phyloP scores from a whole-genome alignment of 2,113 vertebrate genomes.

The Labeo catla region DNA sequence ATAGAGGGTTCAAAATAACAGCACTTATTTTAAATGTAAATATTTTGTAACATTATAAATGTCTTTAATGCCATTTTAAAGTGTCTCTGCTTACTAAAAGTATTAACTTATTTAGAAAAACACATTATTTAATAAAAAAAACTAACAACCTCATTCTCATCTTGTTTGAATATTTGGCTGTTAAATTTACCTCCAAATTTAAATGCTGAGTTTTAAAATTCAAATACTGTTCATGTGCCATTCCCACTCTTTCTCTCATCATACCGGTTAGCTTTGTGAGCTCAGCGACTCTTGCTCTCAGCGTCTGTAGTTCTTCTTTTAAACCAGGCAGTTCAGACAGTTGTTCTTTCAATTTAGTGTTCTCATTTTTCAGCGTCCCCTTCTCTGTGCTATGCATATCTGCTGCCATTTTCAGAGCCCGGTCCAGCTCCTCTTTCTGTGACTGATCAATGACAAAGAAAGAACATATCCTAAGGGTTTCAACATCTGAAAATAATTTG shows the following conservation, averaged over 20 bases:
- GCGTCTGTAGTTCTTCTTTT: conserved; percentile 72
- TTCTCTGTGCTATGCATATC: conserved; percentile 54
- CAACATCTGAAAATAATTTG: not conserved
- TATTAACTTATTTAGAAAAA: no score
- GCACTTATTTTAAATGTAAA: not conserved
- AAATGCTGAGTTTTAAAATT: not conserved
- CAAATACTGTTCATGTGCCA: not conserved
- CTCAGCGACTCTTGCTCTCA: conserved; percentile 71
- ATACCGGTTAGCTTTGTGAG: conserved; percentile 73
- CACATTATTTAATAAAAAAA: not conserved
- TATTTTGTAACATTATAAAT: not conserved
- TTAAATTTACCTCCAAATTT: not conserved
- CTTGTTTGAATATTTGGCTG: not conserved
- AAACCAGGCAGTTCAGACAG: conserved; percentile 70
- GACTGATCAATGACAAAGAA: conserved; percentile 47
- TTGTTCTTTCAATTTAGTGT: conserved; percentile 68
- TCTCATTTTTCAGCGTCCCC: conserved; percentile 56
- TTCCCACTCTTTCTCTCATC: not conserved
- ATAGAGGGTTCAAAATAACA: not conserved
- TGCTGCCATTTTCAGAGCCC: conserved; percentile 62
- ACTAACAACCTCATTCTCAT: not conserved
- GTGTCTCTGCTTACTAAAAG: no score
- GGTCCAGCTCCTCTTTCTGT: conserved; percentile 71
- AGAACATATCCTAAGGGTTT: not conserved
- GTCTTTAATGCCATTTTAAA: not conserved